phyloP scores from a whole-genome alignment of 2,888 invertebrate species.

The Litoditis marina region DNA sequence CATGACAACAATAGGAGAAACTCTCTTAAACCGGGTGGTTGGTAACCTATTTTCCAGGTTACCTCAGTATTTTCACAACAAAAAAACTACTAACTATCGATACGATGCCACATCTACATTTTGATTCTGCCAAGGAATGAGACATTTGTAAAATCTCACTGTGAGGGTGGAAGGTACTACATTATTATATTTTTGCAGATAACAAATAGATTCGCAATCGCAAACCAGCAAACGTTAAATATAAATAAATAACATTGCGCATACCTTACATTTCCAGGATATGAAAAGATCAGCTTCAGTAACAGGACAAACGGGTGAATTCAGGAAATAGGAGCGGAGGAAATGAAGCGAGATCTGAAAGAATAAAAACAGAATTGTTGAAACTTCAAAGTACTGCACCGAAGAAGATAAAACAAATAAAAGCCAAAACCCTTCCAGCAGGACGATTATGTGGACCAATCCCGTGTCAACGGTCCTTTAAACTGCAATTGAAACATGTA shows the following conservation, averaged over 20 bases:
- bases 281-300: conserved; percentile 49
- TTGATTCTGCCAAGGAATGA: not conserved
- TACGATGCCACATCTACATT: not conserved
- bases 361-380: not conserved
- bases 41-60: no score
- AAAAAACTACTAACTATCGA: not conserved
- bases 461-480: no score
- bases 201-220: no score
- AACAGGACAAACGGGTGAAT: conserved; percentile 67
- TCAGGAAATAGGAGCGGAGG: conserved; percentile 77
- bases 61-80: no score
- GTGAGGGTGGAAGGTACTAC: not conserved
- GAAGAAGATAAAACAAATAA: no score
- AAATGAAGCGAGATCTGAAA: conserved; percentile 69
- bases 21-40: not conserved
- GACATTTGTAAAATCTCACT: not conserved
- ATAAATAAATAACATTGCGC: not conserved
- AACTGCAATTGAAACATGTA: no score
- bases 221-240: not conserved
- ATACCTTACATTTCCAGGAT: conserved; percentile 58
- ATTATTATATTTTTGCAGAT: not conserved
- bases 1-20: not conserved
- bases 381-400: no score
- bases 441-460: no score
- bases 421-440: no score